Conservation (phyloP, 2,888 invertebrate species). For the Suillia variegata region DNA sequence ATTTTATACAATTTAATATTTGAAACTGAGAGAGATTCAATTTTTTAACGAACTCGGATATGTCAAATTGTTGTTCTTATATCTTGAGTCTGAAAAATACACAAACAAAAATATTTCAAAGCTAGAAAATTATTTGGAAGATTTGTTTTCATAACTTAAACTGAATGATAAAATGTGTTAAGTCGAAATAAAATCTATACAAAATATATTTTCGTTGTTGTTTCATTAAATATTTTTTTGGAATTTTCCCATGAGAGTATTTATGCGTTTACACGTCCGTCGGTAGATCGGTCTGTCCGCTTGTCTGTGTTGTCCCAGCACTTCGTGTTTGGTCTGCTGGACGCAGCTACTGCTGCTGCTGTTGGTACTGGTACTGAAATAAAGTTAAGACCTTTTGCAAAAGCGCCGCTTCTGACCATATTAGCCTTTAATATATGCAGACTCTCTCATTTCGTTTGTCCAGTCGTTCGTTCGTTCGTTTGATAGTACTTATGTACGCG, state of each 20-base stretch:
- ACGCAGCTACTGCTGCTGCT: too few species aligned
- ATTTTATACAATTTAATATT: too few species aligned
- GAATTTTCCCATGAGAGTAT: constrained; percentile 24
- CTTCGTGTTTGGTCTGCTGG: constrained; percentile 3
- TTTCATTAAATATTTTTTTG: constrained; percentile 22
- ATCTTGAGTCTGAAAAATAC: too few species aligned
- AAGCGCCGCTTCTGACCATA: constrained; percentile 24
- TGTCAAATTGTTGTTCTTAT: too few species aligned
- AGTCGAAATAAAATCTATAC: too few species aligned
- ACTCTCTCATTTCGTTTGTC: background rate
- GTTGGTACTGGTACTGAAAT: constrained; percentile 17
- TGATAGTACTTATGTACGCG: background rate
- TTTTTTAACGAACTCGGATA: too few species aligned
- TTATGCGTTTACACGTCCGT: background rate
- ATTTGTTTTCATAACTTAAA: too few species aligned
- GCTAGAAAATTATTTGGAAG: too few species aligned
- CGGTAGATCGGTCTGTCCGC: background rate
- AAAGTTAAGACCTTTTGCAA: constrained; percentile 18
- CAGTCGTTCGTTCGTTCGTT: background rate
- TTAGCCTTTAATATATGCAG: constrained; percentile 27
- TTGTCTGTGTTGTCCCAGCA: constrained; percentile 4
- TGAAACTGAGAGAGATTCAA: too few species aligned
- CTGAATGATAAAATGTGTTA: too few species aligned
- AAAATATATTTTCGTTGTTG: constrained; percentile 15
- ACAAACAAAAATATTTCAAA: too few species aligned